Evolutionary conservation across 1,140 invertebrate genomes (phyloP).

Genomic region (Apis dorsata): DNA sequence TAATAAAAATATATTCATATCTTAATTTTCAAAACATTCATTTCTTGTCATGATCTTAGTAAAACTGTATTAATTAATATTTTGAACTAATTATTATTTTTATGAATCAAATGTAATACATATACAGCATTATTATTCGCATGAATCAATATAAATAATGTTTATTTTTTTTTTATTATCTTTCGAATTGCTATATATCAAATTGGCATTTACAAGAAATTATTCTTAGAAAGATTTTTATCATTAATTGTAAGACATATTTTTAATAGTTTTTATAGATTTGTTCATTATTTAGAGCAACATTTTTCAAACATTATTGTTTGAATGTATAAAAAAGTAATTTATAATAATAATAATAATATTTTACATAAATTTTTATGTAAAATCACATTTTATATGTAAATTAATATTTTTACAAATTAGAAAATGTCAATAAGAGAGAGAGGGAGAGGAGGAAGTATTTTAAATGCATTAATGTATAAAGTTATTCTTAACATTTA

Average conservation of each 20-base stretch:
- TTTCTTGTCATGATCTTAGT: slow-evolving; percentile 16
- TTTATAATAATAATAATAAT: slow-evolving; percentile 16
- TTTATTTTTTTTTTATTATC: slow-evolving; percentile 54
- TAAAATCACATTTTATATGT: background rate
- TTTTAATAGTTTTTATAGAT: slow-evolving; percentile 30
- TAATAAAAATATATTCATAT: background rate
- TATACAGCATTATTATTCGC: slow-evolving; percentile 17
- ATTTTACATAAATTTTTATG: background rate
- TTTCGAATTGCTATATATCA: slow-evolving; percentile 20
- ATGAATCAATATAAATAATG: slow-evolving; percentile 16
- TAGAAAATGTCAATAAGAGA: background rate
- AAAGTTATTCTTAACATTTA: slow-evolving; percentile 1
- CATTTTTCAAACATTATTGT: background rate
- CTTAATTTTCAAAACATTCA: slow-evolving; percentile 26
- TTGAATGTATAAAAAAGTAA: background rate
- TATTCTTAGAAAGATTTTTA: background rate
- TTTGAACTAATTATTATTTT: slow-evolving; percentile 27
- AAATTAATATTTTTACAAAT: background rate
- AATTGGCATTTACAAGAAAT: slow-evolving; percentile 7
- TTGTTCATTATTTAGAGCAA: slow-evolving; percentile 18
- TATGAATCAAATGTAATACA: slow-evolving; percentile 14
- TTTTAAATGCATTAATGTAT: background rate
- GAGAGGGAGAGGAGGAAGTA: background rate
- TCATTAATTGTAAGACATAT: background rate
- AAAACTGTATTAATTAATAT: slow-evolving; percentile 45